phyloP scores from a whole-genome alignment of 1,140 invertebrate genomes.

The Sinonovacula constricta region DNA sequence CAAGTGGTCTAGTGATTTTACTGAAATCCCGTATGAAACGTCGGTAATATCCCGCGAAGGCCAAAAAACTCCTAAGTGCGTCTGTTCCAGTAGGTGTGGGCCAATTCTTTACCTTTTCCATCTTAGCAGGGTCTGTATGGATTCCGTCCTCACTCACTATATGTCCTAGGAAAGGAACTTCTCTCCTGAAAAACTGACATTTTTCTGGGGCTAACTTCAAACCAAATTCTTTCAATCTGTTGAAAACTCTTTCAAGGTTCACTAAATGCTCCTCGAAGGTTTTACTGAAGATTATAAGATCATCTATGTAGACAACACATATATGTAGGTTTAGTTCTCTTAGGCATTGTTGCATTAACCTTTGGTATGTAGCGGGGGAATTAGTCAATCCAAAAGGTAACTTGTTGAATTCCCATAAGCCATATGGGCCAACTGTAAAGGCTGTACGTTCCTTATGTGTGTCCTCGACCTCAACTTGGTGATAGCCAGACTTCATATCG shows the following conservation, averaged over 20 bases:
- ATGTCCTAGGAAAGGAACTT: conserved; percentile 13
- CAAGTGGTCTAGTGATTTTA: conserved; percentile 45
- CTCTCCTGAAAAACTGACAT: conserved; percentile 68
- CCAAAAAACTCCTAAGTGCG: conserved; percentile 64
- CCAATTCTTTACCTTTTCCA: conserved; percentile 57
- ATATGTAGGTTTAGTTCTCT: conserved; percentile 14
- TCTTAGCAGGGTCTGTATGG: conserved; percentile 59
- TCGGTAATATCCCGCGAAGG: conserved; percentile 60
- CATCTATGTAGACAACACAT: conserved; percentile 34
- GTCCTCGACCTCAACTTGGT: conserved; percentile 19
- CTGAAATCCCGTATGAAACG: conserved; percentile 54
- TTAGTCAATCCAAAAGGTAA: conserved; percentile 75
- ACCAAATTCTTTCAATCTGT: conserved; percentile 69
- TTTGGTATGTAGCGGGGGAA: conserved; percentile 78
- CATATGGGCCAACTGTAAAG: conserved; percentile 35
- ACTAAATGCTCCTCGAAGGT: conserved; percentile 77
- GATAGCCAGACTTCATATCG: conserved; percentile 1
- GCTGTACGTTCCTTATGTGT: conserved; percentile 35
- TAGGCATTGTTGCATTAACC: conserved; percentile 77
- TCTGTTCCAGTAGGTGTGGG: conserved; percentile 61
- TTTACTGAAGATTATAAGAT: conserved; percentile 56
- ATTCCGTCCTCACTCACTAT: conserved; percentile 58
- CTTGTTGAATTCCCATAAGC: conserved; percentile 33
- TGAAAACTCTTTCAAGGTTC: conserved; percentile 71
- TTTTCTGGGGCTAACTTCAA: conserved; percentile 78